phyloP scores from a whole-genome alignment of 2,113 vertebrate genomes.

The Donacobius atricapilla region DNA sequence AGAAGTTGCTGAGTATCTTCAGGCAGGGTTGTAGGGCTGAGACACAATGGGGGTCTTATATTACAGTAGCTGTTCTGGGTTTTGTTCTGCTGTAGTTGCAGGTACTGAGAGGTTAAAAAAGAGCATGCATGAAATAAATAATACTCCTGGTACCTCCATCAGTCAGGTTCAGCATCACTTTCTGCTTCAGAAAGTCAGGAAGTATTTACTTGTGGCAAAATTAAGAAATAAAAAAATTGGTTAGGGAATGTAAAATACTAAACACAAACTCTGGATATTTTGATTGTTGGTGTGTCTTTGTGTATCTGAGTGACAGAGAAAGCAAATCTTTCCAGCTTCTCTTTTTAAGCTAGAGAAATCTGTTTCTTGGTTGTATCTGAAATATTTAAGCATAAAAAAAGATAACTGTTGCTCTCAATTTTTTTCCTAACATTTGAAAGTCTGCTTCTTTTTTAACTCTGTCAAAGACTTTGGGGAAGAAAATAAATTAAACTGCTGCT shows the following conservation, averaged over 20 bases:
- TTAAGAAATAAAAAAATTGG: conserved; percentile 22
- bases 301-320: conserved; percentile 24
- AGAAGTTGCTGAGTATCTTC: background rate
- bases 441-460: conserved; percentile 69
- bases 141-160: background rate
- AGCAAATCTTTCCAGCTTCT: conserved; percentile 57
- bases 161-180: background rate
- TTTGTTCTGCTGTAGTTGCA: background rate
- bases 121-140: background rate
- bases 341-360: conserved; percentile 50
- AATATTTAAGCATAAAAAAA: conserved; percentile 32
- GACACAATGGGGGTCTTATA: background rate
- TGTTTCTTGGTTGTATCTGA: conserved; percentile 59
- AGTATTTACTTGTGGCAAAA: background rate
- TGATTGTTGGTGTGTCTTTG: conserved; percentile 1
- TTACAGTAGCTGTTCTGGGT: background rate
- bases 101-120: background rate
- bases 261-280: conserved; percentile 6
- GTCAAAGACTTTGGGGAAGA: conserved; percentile 47
- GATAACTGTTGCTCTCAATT: conserved; percentile 59
- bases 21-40: background rate
- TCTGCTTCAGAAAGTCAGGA: background rate
- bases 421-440: conserved; percentile 66
- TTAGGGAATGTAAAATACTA: background rate
- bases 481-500: conserved; percentile 49